A percentile compares a stretch with the other conserved stretches of the same genome.
These are phyloP conservation scores for Fopius arisanus DNA, from an alignment of 1,140 invertebrate genomes.

Conservation along the genomic window DNA sequence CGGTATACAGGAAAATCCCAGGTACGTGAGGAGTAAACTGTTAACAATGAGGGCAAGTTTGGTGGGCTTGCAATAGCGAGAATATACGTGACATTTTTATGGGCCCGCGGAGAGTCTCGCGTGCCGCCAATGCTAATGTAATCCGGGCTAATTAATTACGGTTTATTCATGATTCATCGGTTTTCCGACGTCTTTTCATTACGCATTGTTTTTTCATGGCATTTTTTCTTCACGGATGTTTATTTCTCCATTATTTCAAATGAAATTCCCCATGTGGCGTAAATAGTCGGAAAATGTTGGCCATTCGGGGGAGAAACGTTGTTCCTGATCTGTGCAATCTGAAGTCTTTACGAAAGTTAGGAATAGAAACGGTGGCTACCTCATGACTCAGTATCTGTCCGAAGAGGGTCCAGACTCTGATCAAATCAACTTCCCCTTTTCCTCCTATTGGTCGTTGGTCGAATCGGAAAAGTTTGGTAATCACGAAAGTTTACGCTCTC, in stretches of 20 bases:
- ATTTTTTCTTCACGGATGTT: background rate
- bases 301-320: background rate
- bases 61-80: conserved; percentile 37
- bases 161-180: conserved; percentile 55
- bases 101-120: conserved; percentile 52
- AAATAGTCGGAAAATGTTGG: background rate
- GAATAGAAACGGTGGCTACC: background rate
- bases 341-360: conserved; percentile 3
- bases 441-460: conserved; percentile 45
- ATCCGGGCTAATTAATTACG: conserved; percentile 57
- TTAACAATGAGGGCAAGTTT: conserved; percentile 30
- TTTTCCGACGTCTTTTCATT: conserved; percentile 27
- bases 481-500: conserved; percentile 50
- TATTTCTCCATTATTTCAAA: background rate
- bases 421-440: background rate
- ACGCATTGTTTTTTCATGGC: conserved; percentile 1
- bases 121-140: conserved; percentile 53
- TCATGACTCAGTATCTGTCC: background rate
- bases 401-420: background rate
- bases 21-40: conserved; percentile 29
- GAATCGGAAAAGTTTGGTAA: conserved; percentile 58
- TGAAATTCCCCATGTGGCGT: no score
- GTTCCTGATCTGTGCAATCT: conserved; percentile 6
- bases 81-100: conserved; percentile 58
- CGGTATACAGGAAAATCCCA: background rate